Base-by-base conservation (phyloP, 2,797 vertebrate species). In the Gila robusta region DNA sequence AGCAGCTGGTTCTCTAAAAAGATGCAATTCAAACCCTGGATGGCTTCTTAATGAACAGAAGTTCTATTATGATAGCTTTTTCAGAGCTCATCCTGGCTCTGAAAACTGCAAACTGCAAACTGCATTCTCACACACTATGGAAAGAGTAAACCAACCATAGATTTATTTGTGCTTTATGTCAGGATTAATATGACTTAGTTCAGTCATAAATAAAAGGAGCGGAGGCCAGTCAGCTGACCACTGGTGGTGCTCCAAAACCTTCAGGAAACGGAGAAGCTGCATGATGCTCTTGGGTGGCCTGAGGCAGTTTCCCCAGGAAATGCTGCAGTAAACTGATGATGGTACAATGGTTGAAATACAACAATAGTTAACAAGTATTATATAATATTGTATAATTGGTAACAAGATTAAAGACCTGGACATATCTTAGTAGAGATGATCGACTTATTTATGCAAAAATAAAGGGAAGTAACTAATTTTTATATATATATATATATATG, bases 211-310 rank as follows among this genome's bases (percentile, higher is more conserved):
- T 92, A 89, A 93, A 91, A 71, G 64, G 90, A 93, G 89, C 3
- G 78, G 79, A 87, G 92, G 92, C 90, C 82, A 90, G 93, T 92
- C 91, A 92, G 92, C 88, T 94, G 94, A 94, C 93, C 91, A 86
- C 81, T 92, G 93, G 91, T 83, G 93, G 93, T 94, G 94, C 92
- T 94, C 93, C 74, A 52, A 92, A 92, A 49, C 91, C 91, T 91
- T 90, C 21, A 52, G 28, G 52, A 83, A 74, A 69, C n/a, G 49
- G n/a, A 74, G 49, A 28, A 59, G n/a, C 23, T 79, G n/a, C 56
- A 49, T 66, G 64, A 77, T 89, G 72, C 89, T 93, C 91, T 83
- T 95, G 95, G 94, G 95, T 96, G 95, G 94, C 92, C 95, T 66
- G 23, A 66, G 69, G 14, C 89, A 87, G 67, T 76, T 73, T 70